Conservation (phyloP, 2,797 vertebrate species). For the Dicrostonyx torquatus region DNA sequence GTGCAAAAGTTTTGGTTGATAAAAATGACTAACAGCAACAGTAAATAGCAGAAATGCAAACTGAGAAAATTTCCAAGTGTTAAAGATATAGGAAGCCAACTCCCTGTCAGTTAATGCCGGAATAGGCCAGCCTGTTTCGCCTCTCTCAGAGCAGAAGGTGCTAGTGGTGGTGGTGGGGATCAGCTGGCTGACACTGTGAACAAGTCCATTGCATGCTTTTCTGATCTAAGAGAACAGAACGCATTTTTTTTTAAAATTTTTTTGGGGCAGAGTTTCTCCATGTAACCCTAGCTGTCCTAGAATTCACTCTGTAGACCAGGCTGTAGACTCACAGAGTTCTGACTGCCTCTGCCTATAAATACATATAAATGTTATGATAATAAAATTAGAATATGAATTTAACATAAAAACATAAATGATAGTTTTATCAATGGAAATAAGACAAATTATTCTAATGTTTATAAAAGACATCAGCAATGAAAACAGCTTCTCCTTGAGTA, state of each 20-base stretch:
- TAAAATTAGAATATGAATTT: neutral
- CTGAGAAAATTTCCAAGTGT: conserved; percentile 58
- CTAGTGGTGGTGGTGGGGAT: neutral
- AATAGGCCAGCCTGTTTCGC: conserved; percentile 51
- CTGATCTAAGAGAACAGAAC: conserved; percentile 43
- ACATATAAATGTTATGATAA: neutral
- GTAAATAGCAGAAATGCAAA: conserved; percentile 35
- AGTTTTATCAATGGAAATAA: conserved; percentile 13
- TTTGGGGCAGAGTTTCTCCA: neutral
- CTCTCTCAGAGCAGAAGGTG: neutral
- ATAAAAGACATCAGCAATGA: conserved; percentile 47
- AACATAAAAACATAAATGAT: conserved; percentile 6
- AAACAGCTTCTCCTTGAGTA: conserved; percentile 24
- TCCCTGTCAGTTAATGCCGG: neutral
- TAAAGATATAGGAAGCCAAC: conserved; percentile 32
- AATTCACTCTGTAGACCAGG: neutral
- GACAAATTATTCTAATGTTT: conserved; percentile 33
- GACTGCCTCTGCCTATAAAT: neutral
- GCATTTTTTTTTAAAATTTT: neutral
- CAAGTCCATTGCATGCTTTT: neutral
- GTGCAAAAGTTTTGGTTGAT: conserved; percentile 19
- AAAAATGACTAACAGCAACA: conserved; percentile 27
- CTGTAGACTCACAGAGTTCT: neutral
- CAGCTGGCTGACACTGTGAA: neutral
- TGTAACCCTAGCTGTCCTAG: neutral